Evolutionary conservation across 2,888 invertebrate genomes (phyloP), one percentile per base, ranked within the genome.

Genomic region (Rhamphomyia laevipes): DNA sequence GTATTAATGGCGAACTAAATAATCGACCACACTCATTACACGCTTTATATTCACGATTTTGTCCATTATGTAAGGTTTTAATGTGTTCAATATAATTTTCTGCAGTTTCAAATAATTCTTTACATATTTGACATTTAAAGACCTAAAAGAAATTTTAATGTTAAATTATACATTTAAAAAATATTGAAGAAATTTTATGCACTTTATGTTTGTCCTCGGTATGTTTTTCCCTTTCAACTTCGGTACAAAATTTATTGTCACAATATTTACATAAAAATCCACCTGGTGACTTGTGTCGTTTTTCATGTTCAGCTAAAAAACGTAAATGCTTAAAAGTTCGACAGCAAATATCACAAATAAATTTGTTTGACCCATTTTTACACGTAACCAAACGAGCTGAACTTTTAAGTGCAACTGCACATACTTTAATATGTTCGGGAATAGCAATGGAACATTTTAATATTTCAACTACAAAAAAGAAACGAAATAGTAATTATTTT

Each of bases 11-110:
- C 1, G 68, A 68, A 51, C 66, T 68, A 55, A 71, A 73, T 47
- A 69, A 67, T 50, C 66, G 65, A 5, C 70, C 72, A 57, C 73
- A 74, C 51, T 67, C 67, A 41, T 67, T 68, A 52, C 72, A 72
- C 41, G 69, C 66, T 43, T 62, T 63, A 48, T 63, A 59, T 55
- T 65, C 66, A 51, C 69, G 60, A 54, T 70, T 61, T 48, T 67
- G 58, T 27, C 69, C 68, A 17, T 65, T 57, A 54, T 73, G 74
- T 17, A 57, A 56, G n/a, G 58, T 57, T 35, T 65, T 61, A 44
- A 72, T 68, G 50, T 74, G 73, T 0, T 58, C 58, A 7, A 64
- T 60, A 49, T 66, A 66, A 27, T 66, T 67, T n/a, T 62, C 58
- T 33, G 65, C 64, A 17, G 62, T 64, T 35, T 59, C 55, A 51